Base-by-base conservation (phyloP, 64 coral and sea anemone genomes). In the Porites australiensis region DNA sequence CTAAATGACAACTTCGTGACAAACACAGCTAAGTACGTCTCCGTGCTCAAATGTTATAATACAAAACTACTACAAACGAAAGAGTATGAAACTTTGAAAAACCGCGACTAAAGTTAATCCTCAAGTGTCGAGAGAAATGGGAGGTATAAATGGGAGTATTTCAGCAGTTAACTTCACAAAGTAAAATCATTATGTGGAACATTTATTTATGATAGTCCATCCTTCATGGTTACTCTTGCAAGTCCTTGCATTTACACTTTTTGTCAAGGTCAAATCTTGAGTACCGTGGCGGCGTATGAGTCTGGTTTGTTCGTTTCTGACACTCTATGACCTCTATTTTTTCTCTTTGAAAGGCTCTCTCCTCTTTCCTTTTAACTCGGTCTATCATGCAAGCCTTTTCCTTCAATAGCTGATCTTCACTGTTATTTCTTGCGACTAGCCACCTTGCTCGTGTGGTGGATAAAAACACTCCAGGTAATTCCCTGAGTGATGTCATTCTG, bases 361-460 rank as follows among this genome's bases (percentile, higher is more conserved):
- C 63, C 68, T 84, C 45, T 11, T 46, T 53, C 8, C 8, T 22
- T 84, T 51, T 84, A 19, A n/a, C 81, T 46, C 68, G 51, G 61
- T 84, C 81, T 51, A 84, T 48, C 37, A 84, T 50, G 15, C 15
- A 20, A 0, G 62, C 8, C 47, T 21, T 64, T 51, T 84, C 68
- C 62, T 84, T 69, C 16, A 84, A 27, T 9, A 51, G 16, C 22
- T 64, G 62, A 19, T 68, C 52, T 16, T 84, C 81, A 18, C 62
- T 46, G 2, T 15, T 47, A 11, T 84, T 84, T 23, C 62, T 84
- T 65, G 61, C 45, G 2, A 82, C 37, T 9, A 84, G 62, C 16
- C 18, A 69, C 64, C 64, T 84, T n/a, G 81, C 63, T 68, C 81
- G 16, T 46, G 45, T 84, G 5, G 66, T 83, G 5, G 62, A 68